Conservation (phyloP, 2,888 invertebrate genomes). For the Macaria liturata region DNA sequence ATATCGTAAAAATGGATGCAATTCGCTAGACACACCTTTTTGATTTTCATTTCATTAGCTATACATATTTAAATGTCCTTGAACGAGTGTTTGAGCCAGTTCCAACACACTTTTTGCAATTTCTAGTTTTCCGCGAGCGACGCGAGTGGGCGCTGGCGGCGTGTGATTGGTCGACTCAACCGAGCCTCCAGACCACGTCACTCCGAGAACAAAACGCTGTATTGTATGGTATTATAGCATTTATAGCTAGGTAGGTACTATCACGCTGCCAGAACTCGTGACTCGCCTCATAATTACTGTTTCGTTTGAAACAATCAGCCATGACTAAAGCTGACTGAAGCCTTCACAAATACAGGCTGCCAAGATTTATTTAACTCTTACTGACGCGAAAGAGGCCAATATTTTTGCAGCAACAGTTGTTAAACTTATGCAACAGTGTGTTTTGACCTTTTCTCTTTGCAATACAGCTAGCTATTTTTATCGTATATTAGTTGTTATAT, state of each 20-base stretch:
- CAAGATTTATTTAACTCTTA: slow-evolving; percentile 3
- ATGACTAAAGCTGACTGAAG: slow-evolving; percentile 21
- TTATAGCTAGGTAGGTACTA: slow-evolving; percentile 3
- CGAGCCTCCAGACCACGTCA: slow-evolving; percentile 23
- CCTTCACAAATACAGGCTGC: slow-evolving; percentile 4
- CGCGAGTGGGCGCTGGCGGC: slow-evolving; percentile 40
- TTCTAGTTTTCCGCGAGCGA: slow-evolving; percentile 14
- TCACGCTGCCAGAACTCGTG: slow-evolving; percentile 20
- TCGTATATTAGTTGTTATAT: no score
- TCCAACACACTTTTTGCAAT: no score
- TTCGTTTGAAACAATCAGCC: slow-evolving; percentile 20
- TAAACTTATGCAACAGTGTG: background rate
- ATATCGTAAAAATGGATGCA: no score
- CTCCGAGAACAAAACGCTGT: slow-evolving; percentile 14
- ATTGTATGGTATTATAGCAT: slow-evolving; percentile 5
- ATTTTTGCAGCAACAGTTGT: no score
- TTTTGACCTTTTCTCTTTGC: background rate
- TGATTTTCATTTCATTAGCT: background rate
- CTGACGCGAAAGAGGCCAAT: slow-evolving; percentile 35
- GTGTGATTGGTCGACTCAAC: slow-evolving; percentile 42
- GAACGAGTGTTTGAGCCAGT: background rate
- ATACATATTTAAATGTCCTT: background rate
- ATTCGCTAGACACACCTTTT: no score
- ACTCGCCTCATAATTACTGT: slow-evolving; percentile 19
- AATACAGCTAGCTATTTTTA: no score